Evolutionary conservation across 2,888 invertebrate genomes (phyloP).

Genomic region (Sialis lutaria): DNA sequence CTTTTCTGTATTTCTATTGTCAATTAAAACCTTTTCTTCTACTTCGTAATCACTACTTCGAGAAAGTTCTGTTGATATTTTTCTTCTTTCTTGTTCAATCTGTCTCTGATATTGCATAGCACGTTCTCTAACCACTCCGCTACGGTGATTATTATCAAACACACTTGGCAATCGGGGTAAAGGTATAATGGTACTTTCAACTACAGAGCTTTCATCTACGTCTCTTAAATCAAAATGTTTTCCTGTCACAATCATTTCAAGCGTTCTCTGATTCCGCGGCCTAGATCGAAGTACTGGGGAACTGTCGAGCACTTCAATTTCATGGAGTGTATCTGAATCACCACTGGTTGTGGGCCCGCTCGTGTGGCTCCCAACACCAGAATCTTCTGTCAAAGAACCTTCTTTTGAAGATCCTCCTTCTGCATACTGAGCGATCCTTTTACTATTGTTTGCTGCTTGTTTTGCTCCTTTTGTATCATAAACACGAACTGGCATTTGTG

Average conservation of each 20-base stretch:
- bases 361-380: conserved; percentile 30
- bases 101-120: conserved; percentile 29
- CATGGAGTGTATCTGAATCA: conserved; percentile 18
- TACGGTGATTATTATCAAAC: conserved; percentile 19
- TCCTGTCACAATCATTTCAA: conserved; percentile 57
- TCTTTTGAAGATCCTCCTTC: conserved; percentile 27
- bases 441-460: conserved; percentile 51
- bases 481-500: conserved; percentile 47
- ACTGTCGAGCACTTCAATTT: conserved; percentile 21
- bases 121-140: conserved; percentile 30
- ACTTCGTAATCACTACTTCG: conserved; percentile 28
- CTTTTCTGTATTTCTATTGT: conserved; percentile 40
- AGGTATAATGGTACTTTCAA: conserved; percentile 43
- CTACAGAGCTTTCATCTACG: conserved; percentile 37
- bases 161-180: conserved; percentile 42
- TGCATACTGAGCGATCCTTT: conserved; percentile 29
- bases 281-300: conserved; percentile 18
- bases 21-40: conserved; percentile 56
- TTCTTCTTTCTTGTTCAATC: conserved; percentile 27
- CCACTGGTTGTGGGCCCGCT: conserved; percentile 14
- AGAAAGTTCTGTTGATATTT: conserved; percentile 20
- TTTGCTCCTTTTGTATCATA: conserved; percentile 54
- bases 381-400: conserved; percentile 47
- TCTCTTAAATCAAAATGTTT: conserved; percentile 64
- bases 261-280: conserved; percentile 40